Evolutionary conservation across 2,888 invertebrate species (phyloP), one percentile per base, ranked within the genome.

Genomic region (Notocelia uddmanniana): DNA sequence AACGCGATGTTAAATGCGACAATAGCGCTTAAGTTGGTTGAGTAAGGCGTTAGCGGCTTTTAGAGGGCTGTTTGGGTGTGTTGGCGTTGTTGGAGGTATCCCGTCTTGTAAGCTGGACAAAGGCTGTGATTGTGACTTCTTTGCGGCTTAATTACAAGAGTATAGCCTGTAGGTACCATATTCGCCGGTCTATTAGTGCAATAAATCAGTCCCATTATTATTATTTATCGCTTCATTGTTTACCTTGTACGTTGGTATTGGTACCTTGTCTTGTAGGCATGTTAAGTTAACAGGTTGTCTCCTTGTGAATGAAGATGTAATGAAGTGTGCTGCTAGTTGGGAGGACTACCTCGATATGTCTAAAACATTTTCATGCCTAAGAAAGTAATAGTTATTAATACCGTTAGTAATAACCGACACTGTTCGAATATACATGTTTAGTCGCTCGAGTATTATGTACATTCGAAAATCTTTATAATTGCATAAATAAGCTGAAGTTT

Each of bases 61-160:
- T 58, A 19, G 37, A 2, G 10, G 23, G 54, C 54, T 6, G 74
- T 68, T 74, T 68, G 73, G 41, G 68, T 73, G 67, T 68, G 54
- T 75, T 81, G 74, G 80, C 80, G 64, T 73, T 77, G 31, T 69
- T 74, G 78, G 78, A 81, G 78, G 81, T 81, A 79, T 76, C 76
- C 80, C 84, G 86, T 77, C 78, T 77, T 76, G 75, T 64, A 78
- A 76, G 74, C 75, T 73, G 83, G 86, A 88, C 89, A 90, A 89
- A 89, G 79, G 82, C 81, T 83, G 78, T 86, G 85, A 86, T 85
- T 86, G 83, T 85, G 48, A 70, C 68, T 75, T 77, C 74, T 78
- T 78, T 83, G 84, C 83, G 76, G 87, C 83, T 88, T 88, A 89
- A 89, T 88, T 88, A 88, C 83, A 81, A 85, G 80, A n/a, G 41